Evolutionary conservation across 2,113 vertebrate genomes (phyloP).

Genomic region (Urocitellus parryii): DNA sequence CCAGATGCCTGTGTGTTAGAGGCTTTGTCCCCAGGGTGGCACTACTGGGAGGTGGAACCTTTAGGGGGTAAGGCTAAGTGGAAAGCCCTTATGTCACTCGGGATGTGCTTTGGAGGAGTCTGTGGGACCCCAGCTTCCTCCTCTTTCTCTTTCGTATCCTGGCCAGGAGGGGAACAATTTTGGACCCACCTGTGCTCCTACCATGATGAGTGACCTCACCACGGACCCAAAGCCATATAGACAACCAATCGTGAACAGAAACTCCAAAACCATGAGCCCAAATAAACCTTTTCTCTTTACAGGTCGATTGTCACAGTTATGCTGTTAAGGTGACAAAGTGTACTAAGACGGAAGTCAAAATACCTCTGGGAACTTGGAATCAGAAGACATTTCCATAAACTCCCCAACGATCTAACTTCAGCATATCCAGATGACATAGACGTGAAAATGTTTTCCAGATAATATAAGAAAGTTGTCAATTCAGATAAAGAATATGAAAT

Average conservation of each 20-base stretch:
- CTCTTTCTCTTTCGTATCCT: not conserved
- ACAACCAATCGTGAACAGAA: not conserved
- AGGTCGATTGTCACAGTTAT: not conserved
- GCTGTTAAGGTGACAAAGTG: not conserved
- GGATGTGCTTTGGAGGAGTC: too few relatives aligned
- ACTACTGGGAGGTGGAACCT: too few relatives aligned
- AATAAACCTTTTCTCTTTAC: not conserved
- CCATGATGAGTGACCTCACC: not conserved
- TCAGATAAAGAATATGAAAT: not conserved
- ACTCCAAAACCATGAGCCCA: not conserved
- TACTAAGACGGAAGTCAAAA: not conserved
- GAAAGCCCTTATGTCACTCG: not conserved
- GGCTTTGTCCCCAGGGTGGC: not conserved
- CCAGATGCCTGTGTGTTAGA: not conserved
- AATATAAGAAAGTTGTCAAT: not conserved
- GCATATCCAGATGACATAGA: not conserved
- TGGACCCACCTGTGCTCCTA: not conserved
- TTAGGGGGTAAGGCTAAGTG: not conserved
- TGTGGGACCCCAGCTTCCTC: not conserved
- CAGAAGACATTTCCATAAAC: not conserved
- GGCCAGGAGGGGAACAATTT: not conserved
- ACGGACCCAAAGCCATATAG: not conserved
- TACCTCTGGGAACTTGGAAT: not conserved
- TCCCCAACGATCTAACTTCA: not conserved
- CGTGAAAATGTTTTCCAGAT: not conserved